Evolutionary conservation across 1,140 invertebrate genomes (phyloP).

Genomic region (Euwallacea similis): DNA sequence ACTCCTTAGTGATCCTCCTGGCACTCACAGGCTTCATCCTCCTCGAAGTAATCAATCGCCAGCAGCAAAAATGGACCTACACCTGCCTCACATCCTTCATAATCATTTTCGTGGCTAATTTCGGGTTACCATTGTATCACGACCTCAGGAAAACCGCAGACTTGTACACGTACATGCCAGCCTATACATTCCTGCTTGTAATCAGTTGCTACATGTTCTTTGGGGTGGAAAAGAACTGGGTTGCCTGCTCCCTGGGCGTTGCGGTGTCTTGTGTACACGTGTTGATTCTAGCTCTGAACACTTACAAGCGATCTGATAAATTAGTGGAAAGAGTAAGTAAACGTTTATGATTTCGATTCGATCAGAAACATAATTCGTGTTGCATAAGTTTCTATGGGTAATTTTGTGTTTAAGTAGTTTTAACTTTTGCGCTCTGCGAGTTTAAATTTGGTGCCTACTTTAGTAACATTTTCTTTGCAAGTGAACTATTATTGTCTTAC

Average conservation of each 20-base stretch:
- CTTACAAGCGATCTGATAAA: conserved; percentile 60
- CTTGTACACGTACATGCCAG: conserved; percentile 58
- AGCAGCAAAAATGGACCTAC: conserved; percentile 33
- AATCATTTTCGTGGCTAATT: conserved; percentile 57
- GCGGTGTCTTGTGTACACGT: conserved; percentile 67
- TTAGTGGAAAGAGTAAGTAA: conserved; percentile 54
- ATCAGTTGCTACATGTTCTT: conserved; percentile 79
- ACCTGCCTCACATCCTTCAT: conserved; percentile 47
- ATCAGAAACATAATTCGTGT: no score
- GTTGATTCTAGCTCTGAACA: conserved; percentile 64
- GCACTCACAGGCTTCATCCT: conserved; percentile 39
- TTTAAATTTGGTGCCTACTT: no score
- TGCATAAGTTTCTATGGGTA: no score
- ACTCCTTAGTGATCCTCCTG: conserved; percentile 51
- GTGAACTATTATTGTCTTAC: no score
- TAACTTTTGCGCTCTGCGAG: background rate
- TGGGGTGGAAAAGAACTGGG: conserved; percentile 68
- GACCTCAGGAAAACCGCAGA: conserved; percentile 46
- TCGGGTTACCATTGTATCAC: conserved; percentile 61
- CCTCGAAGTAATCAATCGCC: conserved; percentile 22
- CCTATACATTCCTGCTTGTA: conserved; percentile 70
- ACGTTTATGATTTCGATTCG: background rate
- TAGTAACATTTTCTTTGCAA: no score
- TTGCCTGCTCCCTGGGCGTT: conserved; percentile 66
- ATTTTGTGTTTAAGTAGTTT: background rate